A percentile compares a stretch with the other conserved stretches of the same genome.
Conservation (phyloP, 1,140 invertebrate species). For the Drosophila virilis region DNA sequence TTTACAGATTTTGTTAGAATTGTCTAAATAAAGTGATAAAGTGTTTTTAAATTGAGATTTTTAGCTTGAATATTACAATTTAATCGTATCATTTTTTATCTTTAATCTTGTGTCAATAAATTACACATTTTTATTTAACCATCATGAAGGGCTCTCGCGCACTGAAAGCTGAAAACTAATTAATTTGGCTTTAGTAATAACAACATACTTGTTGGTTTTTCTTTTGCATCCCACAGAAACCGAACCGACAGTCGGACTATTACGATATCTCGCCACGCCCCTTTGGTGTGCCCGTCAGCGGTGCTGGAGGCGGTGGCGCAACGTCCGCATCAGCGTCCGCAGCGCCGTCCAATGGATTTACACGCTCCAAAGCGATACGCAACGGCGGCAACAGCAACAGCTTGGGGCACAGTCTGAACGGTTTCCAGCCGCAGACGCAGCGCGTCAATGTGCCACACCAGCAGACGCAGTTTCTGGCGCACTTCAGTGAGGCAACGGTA, state of each 20-base stretch:
- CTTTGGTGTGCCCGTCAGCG: slow-evolving; percentile 65
- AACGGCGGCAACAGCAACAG: slow-evolving; percentile 41
- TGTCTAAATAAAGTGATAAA: too few relatives aligned
- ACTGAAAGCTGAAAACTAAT: slow-evolving; percentile 54
- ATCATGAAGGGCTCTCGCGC: neutral
- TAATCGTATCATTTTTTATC: neutral
- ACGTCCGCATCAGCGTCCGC: slow-evolving; percentile 34
- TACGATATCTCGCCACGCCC: slow-evolving; percentile 84
- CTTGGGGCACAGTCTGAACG: slow-evolving; percentile 57
- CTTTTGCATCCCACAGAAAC: slow-evolving; percentile 61
- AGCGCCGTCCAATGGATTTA: slow-evolving; percentile 55
- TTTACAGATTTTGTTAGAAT: too few relatives aligned
- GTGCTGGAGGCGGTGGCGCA: slow-evolving; percentile 17
- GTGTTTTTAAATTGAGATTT: neutral
- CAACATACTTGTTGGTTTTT: slow-evolving; percentile 26
- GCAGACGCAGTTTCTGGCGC: slow-evolving; percentile 75
- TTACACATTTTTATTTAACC: neutral
- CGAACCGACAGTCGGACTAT: slow-evolving; percentile 76
- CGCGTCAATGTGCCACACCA: slow-evolving; percentile 24
- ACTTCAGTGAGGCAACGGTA: slow-evolving; percentile 73
- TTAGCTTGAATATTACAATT: neutral
- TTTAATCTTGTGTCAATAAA: slow-evolving; percentile 11
- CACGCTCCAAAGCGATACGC: slow-evolving; percentile 78
- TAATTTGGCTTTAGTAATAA: slow-evolving; percentile 50
- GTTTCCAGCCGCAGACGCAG: slow-evolving; percentile 59